Conservation (phyloP, 2,113 vertebrate genomes). For the Lonchura striata region DNA sequence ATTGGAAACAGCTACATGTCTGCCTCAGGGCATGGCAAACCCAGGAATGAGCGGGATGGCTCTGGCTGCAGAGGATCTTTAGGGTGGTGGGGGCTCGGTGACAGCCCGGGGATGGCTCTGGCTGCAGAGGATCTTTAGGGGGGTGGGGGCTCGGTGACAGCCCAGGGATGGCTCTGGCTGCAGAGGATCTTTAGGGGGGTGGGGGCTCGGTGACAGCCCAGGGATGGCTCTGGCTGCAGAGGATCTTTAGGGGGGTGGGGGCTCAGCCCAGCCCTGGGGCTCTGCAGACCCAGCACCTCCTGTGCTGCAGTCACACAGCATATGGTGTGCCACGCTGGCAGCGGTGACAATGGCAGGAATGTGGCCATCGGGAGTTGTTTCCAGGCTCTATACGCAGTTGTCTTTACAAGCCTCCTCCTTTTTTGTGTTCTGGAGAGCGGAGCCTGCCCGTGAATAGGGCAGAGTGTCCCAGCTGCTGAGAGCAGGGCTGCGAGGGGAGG, state of each 20-base stretch:
- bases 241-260: accelerated
- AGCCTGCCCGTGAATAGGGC: not conserved
- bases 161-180: not conserved
- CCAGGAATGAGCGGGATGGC: not conserved
- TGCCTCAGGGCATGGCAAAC: not conserved
- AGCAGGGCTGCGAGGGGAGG: not conserved
- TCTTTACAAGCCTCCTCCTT: not conserved
- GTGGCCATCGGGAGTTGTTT: not conserved
- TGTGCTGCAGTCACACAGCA: not conserved
- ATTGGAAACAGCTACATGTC: not conserved
- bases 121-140: not conserved
- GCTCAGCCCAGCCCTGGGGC: not conserved
- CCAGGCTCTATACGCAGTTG: not conserved
- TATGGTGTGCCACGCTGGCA: not conserved
- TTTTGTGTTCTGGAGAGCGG: not conserved
- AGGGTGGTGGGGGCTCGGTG: accelerated
- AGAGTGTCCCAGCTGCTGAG: not conserved
- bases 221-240: not conserved
- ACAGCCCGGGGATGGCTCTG: not conserved
- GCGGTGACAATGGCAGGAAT: not conserved
- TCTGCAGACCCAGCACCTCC: accelerated
- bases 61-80: not conserved
- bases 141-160: accelerated
- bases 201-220: not conserved
- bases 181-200: accelerated